Evolutionary conservation across 2,888 invertebrate species (phyloP).

Genomic region (Sisyra terminalis): DNA sequence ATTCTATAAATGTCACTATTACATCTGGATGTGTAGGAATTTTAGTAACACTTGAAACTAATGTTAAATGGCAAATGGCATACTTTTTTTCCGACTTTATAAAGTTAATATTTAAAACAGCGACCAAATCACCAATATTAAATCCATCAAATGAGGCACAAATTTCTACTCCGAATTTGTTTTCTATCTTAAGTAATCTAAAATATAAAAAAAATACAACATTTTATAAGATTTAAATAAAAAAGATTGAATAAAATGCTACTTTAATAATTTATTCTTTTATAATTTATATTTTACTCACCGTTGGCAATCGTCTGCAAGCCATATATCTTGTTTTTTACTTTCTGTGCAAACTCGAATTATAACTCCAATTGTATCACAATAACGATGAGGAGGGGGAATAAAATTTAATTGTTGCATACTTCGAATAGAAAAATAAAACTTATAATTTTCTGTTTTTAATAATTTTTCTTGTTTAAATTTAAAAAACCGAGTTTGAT

Average conservation of each 20-base stretch:
- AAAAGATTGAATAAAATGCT: neutral
- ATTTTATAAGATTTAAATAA: neutral
- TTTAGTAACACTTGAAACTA: conserved; percentile 1
- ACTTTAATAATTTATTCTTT: no score
- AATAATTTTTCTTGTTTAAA: conserved; percentile 18
- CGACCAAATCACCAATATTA: conserved; percentile 1
- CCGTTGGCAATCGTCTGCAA: conserved; percentile 37
- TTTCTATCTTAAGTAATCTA: neutral
- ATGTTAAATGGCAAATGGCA: neutral
- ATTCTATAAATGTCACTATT: neutral
- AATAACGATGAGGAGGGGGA: conserved; percentile 40
- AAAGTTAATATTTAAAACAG: conserved; percentile 2
- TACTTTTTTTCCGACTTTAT: neutral
- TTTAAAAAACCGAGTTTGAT: conserved; percentile 30
- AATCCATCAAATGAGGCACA: conserved; percentile 2
- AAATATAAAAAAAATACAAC: neutral
- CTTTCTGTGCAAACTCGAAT: conserved; percentile 34
- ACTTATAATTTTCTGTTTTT: conserved; percentile 7
- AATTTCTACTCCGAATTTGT: no score
- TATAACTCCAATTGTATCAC: conserved; percentile 57
- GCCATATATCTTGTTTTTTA: conserved; percentile 37
- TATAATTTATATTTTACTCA: conserved; percentile 30
- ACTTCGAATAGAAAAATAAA: conserved; percentile 26
- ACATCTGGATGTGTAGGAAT: neutral
- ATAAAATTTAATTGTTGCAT: conserved; percentile 22